Conservation (phyloP, 1,140 invertebrate genomes). For the Tetranychus cinnabarinus region DNA sequence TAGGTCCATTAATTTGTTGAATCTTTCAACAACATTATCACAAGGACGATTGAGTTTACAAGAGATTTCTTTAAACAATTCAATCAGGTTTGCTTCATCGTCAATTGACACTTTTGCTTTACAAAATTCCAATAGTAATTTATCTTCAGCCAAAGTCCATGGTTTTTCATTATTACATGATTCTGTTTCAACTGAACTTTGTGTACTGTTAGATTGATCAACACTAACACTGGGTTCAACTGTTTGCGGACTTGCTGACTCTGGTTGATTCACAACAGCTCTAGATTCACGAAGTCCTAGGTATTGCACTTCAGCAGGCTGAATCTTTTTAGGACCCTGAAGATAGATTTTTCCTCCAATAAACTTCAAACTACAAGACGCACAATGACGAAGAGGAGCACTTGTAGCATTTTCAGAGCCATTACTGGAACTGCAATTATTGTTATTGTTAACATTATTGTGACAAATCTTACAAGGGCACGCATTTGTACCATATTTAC, state of each 20-base stretch:
- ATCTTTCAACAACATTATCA: neutral
- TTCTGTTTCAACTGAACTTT: neutral
- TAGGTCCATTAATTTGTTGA: neutral
- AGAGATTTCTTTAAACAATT: neutral
- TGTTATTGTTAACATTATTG: neutral
- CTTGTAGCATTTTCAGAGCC: neutral
- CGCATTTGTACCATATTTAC: conserved; percentile 6
- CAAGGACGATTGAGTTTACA: neutral
- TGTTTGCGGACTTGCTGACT: neutral
- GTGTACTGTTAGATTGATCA: neutral
- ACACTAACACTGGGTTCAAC: neutral
- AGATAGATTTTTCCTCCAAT: conserved; percentile 7
- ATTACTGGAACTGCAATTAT: neutral
- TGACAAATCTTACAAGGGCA: conserved; percentile 8
- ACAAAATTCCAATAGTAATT: conserved; percentile 3
- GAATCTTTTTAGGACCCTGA: conserved; percentile 1
- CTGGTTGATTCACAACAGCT: too few species aligned
- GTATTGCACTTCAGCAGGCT: conserved; percentile 1
- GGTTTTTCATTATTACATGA: neutral
- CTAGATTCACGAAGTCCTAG: neutral
- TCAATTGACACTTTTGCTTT: neutral
- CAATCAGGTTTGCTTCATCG: neutral
- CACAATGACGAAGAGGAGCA: neutral
- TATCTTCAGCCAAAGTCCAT: conserved; percentile 6
- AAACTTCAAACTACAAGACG: conserved; percentile 3